Percentiles rank a stretch among this genome's conserved stretches.
Conservation (phyloP, 1,140 invertebrate genomes). For the Diabrotica undecimpunctata region DNA sequence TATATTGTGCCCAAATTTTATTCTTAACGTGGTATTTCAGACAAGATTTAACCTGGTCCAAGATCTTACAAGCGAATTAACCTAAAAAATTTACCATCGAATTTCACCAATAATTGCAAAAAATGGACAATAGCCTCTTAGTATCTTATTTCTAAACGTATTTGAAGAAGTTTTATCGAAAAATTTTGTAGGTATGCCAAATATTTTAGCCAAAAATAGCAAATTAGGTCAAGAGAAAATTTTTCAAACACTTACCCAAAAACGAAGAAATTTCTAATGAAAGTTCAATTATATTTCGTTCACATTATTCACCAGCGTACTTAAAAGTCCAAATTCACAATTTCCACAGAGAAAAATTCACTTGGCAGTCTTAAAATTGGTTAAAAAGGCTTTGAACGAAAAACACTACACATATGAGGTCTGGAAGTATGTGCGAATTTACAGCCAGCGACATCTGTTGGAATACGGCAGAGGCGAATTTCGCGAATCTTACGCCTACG, state of each 20-base stretch:
- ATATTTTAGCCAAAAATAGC: constrained; percentile 19
- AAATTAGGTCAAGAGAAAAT: constrained; percentile 17
- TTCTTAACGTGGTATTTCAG: too few relatives aligned
- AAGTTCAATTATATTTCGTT: neutral
- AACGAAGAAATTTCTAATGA: neutral
- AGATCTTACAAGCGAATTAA: neutral
- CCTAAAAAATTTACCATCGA: neutral
- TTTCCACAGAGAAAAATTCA: neutral
- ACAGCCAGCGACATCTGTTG: constrained; percentile 10
- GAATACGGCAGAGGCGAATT: neutral
- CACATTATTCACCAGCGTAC: neutral
- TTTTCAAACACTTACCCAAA: constrained; percentile 12
- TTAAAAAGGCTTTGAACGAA: constrained; percentile 10
- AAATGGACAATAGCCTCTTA: neutral
- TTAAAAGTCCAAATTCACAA: neutral
- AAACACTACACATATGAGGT: constrained; percentile 4
- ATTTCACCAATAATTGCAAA: neutral
- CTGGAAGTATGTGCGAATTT: constrained; percentile 15
- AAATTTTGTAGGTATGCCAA: constrained; percentile 6
- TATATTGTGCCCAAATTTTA: too few relatives aligned
- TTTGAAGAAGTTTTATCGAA: neutral
- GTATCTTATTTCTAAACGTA: neutral
- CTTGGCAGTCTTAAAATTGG: neutral
- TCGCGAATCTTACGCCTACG: constrained; percentile 11
- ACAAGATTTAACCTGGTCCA: neutral